A percentile compares a stretch with the other conserved stretches of the same genome.
Evolutionary conservation across 2,888 invertebrate species (phyloP).

Genomic region (Caenorhabditis becei): DNA sequence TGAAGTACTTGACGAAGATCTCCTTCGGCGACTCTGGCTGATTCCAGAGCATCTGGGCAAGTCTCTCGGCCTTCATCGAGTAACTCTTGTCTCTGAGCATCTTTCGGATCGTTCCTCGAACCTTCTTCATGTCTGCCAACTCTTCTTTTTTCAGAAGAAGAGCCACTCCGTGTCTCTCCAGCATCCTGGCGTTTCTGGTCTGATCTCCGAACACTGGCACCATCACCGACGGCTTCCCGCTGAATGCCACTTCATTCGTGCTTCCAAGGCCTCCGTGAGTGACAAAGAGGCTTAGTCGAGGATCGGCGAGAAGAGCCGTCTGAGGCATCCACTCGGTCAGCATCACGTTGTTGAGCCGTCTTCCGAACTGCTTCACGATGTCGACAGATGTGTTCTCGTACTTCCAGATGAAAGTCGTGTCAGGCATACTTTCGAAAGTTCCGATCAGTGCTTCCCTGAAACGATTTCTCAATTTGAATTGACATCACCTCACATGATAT

Average conservation of each 20-base stretch:
- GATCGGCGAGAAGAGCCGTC: slow-evolving; percentile 56
- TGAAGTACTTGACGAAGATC: slow-evolving; percentile 51
- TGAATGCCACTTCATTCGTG: slow-evolving; percentile 63
- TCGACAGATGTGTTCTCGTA: slow-evolving; percentile 61
- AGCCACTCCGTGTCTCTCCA: slow-evolving; percentile 61
- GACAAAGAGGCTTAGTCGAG: slow-evolving; percentile 59
- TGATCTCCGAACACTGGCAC: slow-evolving; percentile 69
- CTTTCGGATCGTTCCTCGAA: slow-evolving; percentile 25
- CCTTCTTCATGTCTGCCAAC: slow-evolving; percentile 28
- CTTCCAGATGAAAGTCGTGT: slow-evolving; percentile 69
- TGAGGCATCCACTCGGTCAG: slow-evolving; percentile 72
- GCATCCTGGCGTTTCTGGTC: slow-evolving; percentile 55
- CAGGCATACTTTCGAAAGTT: slow-evolving; percentile 62
- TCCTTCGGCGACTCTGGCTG: slow-evolving; percentile 54
- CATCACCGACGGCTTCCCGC: slow-evolving; percentile 57
- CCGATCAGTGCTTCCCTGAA: slow-evolving; percentile 61
- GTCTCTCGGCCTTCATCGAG: slow-evolving; percentile 40
- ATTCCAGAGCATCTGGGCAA: slow-evolving; percentile 43
- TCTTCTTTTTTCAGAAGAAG: slow-evolving; percentile 57
- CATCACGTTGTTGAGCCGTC: slow-evolving; percentile 63
- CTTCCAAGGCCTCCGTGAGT: slow-evolving; percentile 67
- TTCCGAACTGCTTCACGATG: slow-evolving; percentile 43
- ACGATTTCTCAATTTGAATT: slow-evolving; percentile 10
- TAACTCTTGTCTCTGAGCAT: slow-evolving; percentile 54
- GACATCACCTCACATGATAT: slow-evolving; percentile 3